A percentile compares a stretch with the other conserved stretches of the same genome.
phyloP scores from a whole-genome alignment of 2,888 invertebrate species.

The Platycheirus rosarum region DNA sequence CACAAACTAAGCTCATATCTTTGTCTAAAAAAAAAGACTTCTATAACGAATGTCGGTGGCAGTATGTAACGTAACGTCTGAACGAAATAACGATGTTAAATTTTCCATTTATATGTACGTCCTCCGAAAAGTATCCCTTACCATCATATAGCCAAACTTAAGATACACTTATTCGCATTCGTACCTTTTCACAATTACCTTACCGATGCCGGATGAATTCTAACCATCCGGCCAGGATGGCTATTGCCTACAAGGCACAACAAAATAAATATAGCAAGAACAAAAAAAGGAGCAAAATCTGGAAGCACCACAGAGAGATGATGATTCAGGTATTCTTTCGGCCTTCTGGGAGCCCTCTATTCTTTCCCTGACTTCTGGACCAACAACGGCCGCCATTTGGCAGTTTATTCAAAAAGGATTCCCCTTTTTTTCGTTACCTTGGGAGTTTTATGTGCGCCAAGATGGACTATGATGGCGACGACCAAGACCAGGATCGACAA shows the following conservation, averaged over 20 bases:
- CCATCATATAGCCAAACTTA: conserved; percentile 46
- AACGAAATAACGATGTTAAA: conserved; percentile 72
- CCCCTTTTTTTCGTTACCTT: conserved; percentile 33
- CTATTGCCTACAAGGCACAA: conserved; percentile 51
- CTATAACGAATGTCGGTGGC: not conserved
- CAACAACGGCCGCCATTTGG: conserved; percentile 62
- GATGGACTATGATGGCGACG: conserved; percentile 49
- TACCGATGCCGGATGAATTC: conserved; percentile 70
- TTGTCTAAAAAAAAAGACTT: conserved; percentile 16
- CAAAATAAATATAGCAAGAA: conserved; percentile 19
- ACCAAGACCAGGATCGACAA: conserved; percentile 13
- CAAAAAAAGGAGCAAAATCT: conserved; percentile 2
- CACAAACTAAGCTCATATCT: conserved; percentile 39
- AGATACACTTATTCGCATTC: conserved; percentile 74
- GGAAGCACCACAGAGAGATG: conserved; percentile 54
- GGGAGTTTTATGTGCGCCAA: conserved; percentile 58
- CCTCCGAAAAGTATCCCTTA: conserved; percentile 55
- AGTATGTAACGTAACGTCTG: conserved; percentile 39
- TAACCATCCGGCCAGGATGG: conserved; percentile 68
- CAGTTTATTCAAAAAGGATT: conserved; percentile 69
- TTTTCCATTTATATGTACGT: conserved; percentile 67
- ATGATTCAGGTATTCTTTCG: conserved; percentile 53
- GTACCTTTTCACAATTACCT: conserved; percentile 74
- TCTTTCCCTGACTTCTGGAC: conserved; percentile 62
- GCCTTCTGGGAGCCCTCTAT: conserved; percentile 51